phyloP scores from a whole-genome alignment of 1,140 invertebrate genomes.

The Lasaia peninsularis region DNA sequence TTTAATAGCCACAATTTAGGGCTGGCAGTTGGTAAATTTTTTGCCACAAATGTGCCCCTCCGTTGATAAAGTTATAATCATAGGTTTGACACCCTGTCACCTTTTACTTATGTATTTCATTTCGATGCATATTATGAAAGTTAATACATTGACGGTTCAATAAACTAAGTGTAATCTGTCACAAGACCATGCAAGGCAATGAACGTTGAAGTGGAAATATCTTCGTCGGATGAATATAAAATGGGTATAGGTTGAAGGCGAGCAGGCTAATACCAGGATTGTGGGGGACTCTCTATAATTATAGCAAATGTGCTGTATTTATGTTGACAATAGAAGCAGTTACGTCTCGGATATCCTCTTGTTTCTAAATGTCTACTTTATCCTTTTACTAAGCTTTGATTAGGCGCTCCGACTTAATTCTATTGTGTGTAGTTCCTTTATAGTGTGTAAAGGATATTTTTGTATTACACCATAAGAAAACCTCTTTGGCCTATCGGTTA shows the following conservation, averaged over 20 bases:
- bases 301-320: constrained; percentile 66
- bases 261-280: constrained; percentile 60
- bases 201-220: constrained; percentile 17
- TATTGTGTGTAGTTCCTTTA: constrained; percentile 2
- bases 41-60: constrained; percentile 52
- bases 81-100: constrained; percentile 57
- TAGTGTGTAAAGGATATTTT: not conserved
- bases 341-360: constrained; percentile 33
- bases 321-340: constrained; percentile 50
- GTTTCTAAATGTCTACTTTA: constrained; percentile 38
- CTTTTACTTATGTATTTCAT: constrained; percentile 7
- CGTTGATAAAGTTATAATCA: constrained; percentile 67
- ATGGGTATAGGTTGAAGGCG: constrained; percentile 11
- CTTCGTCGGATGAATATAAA: not conserved
- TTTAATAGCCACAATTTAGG: constrained; percentile 15
- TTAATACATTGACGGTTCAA: not conserved
- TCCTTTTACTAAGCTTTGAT: constrained; percentile 29
- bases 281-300: constrained; percentile 58
- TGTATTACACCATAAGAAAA: not conserved
- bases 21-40: constrained; percentile 41
- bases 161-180: not conserved
- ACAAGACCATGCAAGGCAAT: constrained; percentile 22
- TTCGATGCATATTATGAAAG: not conserved
- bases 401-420: constrained; percentile 21
- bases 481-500: no score